These are phyloP conservation scores for Thunnus albacares DNA, from an alignment of 2,797 vertebrate species.

Conservation along the genomic window DNA sequence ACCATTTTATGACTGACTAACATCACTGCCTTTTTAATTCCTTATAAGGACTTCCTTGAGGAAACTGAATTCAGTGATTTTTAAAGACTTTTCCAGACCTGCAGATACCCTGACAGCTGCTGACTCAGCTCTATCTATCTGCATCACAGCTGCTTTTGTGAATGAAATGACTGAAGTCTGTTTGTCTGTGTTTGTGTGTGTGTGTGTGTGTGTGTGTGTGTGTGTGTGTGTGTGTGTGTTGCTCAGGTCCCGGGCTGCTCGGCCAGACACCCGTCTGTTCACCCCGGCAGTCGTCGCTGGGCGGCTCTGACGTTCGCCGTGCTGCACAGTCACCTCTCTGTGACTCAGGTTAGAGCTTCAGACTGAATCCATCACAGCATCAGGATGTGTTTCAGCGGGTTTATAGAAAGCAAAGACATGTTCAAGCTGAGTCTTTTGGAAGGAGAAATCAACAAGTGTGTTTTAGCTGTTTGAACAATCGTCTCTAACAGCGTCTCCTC, in stretches of 20 bases:
- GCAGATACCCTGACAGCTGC: too few relatives aligned
- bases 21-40: too few relatives aligned
- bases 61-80: too few relatives aligned
- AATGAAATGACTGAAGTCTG: neutral
- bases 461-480: neutral
- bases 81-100: too few relatives aligned
- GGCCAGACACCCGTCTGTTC: conserved; percentile 88
- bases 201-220: conserved; percentile 1
- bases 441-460: neutral
- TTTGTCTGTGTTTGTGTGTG: conserved; percentile 9
- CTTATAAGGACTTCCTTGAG: too few relatives aligned
- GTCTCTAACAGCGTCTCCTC: neutral
- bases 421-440: too few relatives aligned
- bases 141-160: neutral
- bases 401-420: too few relatives aligned
- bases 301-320: conserved; percentile 92
- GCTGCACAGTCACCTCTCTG: conserved; percentile 91
- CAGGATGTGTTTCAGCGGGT: neutral
- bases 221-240: conserved; percentile 1
- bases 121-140: neutral
- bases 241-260: conserved; percentile 90
- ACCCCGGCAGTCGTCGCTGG: conserved; percentile 93
- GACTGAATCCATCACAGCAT: neutral
- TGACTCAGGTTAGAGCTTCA: conserved; percentile 90
- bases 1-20: too few relatives aligned